Conservation (phyloP, 30 jellyfish, hydroid and myxozoan genomes). For the Catostylus mosaicus region DNA sequence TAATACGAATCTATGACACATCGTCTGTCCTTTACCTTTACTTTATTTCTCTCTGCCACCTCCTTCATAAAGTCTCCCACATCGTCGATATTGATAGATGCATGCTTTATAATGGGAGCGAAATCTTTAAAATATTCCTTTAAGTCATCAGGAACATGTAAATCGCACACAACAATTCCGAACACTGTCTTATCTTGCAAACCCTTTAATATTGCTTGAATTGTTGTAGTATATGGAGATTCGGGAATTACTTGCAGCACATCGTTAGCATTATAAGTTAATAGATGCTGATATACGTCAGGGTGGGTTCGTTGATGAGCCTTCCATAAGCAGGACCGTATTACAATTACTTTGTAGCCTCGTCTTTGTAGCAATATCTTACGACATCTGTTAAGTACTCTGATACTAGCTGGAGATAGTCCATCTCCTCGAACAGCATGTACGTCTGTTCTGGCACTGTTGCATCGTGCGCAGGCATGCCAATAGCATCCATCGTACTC, state of each 20-base stretch:
- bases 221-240: background rate
- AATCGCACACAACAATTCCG: background rate
- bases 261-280: background rate
- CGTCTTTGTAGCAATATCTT: no score
- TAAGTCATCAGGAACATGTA: background rate
- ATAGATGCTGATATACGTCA: no score
- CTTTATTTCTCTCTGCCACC: background rate
- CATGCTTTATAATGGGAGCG: background rate
- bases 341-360: background rate
- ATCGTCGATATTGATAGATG: background rate
- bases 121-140: background rate
- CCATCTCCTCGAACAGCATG: background rate
- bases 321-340: background rate
- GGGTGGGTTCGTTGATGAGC: background rate
- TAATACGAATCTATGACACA: conserved; percentile 7
- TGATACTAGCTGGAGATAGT: no score
- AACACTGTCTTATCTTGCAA: background rate
- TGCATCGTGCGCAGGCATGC: background rate
- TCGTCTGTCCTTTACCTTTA: background rate
- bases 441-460: background rate
- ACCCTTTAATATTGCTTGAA: background rate
- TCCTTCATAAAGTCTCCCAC: background rate
- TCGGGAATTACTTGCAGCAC: background rate
- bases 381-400: background rate
- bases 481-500: background rate